A percentile compares a stretch with the other conserved stretches of the same genome.
Evolutionary conservation across 2,888 invertebrate species (phyloP).

Genomic region (Cryptocephalus primarius): DNA sequence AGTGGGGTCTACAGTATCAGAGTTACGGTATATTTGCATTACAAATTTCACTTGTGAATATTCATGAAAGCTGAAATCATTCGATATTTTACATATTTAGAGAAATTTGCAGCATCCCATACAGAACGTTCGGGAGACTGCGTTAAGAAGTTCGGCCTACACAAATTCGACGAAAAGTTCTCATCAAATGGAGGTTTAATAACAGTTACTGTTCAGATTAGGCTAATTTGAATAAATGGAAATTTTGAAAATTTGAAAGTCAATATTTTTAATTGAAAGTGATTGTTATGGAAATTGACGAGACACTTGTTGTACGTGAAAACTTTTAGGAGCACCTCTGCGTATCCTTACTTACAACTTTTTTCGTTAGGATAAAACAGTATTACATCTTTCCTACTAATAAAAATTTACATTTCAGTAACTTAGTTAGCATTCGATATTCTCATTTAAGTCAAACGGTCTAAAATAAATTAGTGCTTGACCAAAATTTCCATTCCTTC

Average conservation of each 20-base stretch:
- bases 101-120: constrained; percentile 2
- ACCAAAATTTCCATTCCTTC: no score
- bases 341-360: no score
- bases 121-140: no score
- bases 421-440: no score
- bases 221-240: constrained; percentile 3
- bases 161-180: constrained; percentile 4
- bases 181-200: constrained; percentile 5
- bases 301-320: no score
- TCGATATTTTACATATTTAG: constrained; percentile 29
- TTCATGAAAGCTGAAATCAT: constrained; percentile 26
- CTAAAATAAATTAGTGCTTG: no score
- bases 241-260: background rate
- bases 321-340: no score
- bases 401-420: no score
- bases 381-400: no score
- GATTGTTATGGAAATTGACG: constrained; percentile 1
- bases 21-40: constrained; percentile 24
- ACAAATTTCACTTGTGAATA: constrained; percentile 27
- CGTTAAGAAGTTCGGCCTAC: background rate
- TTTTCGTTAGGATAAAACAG: no score
- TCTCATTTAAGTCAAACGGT: no score
- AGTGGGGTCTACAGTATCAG: constrained; percentile 19
- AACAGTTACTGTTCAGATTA: background rate
- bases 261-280: background rate